Base-by-base conservation (phyloP, 53 echinoderm and acorn worm genomes). In the Pentamera pediparva region DNA sequence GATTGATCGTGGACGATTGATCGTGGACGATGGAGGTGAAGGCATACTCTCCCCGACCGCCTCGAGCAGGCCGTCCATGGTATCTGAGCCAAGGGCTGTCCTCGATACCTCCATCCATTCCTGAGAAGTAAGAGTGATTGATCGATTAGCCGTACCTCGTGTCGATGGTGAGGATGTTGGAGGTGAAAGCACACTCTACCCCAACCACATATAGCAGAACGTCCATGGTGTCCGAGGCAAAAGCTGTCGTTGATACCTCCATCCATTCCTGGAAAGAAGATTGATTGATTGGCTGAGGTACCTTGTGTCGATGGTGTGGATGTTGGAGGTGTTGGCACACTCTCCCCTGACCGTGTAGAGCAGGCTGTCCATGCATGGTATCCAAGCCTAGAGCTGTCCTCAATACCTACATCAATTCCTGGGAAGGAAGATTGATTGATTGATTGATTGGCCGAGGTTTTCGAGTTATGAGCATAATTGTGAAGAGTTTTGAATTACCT, bases 361-460 rank as follows among this genome's bases (percentile, higher is more conserved):
- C 35, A 86, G 69, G 27, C 98, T n/a, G n/a, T n/a, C n/a, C 92
- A 40, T 98, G 84, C 7, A 92, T 77, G 17, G 86, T 89, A 2
- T 91, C 92, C 8, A 86, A 89, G n/a, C 92, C 92, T 18, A 98
- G 83, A 31, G 98, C 98, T 60, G 98, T 98, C 8, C 98, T 65
- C 25, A 92, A 85, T 60, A 96, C 92, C 11, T 82, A 77, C 98
- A 98, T 98, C 61, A 86, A 85, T 65, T 92, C 98, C 92, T 98
- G 47, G 22, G 45, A 20, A 29, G 58, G 17, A 17, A 10, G 32
- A 57, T n/a, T n/a, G n/a, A n/a, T n/a, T n/a, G n/a, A n/a, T n/a
- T n/a, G n/a, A n/a, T n/a, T n/a, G n/a, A n/a, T n/a, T n/a, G n/a
- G n/a, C n/a, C n/a, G n/a, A n/a, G n/a, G n/a, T n/a, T n/a, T n/a